Conservation (phyloP, 2,797 vertebrate species). For the Pogonophryne albipinna region DNA sequence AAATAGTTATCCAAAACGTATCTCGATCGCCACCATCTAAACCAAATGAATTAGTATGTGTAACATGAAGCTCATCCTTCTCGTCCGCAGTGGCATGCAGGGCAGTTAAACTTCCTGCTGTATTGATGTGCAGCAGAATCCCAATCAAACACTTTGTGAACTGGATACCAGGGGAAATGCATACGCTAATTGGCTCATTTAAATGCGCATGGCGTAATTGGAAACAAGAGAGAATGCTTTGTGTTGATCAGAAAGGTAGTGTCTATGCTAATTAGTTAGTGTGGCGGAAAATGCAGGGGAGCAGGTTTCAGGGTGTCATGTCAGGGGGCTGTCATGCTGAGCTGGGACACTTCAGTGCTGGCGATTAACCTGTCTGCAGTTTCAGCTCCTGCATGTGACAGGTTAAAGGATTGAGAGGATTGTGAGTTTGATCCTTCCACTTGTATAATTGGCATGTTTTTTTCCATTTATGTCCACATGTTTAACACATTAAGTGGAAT, state of each 20-base stretch:
- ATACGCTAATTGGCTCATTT: constrained; percentile 81
- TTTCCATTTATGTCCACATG: constrained; percentile 43
- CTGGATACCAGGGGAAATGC: constrained; percentile 64
- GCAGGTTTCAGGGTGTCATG: constrained; percentile 58
- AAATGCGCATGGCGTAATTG: constrained; percentile 77
- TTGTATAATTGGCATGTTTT: constrained; percentile 54
- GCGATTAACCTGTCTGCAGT: constrained; percentile 57
- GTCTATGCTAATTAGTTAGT: constrained; percentile 79
- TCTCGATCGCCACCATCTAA: not conserved
- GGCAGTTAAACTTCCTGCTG: constrained; percentile 54
- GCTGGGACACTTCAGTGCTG: constrained; percentile 48
- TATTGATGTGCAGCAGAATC: constrained; percentile 62
- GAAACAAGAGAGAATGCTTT: constrained; percentile 74
- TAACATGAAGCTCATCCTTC: constrained; percentile 1
- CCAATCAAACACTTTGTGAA: constrained; percentile 74
- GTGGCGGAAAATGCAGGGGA: constrained; percentile 66
- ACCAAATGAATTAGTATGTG: constrained; percentile 8
- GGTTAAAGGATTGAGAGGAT: constrained; percentile 43
- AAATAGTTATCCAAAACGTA: not conserved
- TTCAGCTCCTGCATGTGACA: constrained; percentile 45
- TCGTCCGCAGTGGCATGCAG: constrained; percentile 30
- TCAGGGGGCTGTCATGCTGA: constrained; percentile 52
- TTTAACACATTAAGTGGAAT: constrained; percentile 46
- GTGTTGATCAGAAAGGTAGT: constrained; percentile 82
- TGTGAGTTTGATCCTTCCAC: constrained; percentile 25